Evolutionary conservation across 2,113 vertebrate genomes (phyloP).

Genomic region (Leptobrachium leishanense): DNA sequence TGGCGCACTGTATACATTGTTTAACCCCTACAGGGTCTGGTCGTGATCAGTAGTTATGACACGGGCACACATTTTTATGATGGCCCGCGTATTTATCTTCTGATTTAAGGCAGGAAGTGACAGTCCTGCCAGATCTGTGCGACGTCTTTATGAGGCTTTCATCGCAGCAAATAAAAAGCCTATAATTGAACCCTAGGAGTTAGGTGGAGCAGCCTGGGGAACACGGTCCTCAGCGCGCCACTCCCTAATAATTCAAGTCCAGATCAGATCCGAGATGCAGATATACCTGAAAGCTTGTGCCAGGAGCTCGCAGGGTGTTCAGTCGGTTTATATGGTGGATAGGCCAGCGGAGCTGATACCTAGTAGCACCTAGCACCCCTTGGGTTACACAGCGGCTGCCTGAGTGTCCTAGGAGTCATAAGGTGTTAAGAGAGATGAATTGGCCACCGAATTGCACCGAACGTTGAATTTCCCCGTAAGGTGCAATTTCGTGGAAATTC

Average conservation of each 20-base stretch:
- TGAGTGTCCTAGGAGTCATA: no score
- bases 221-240: slow-evolving; percentile 8
- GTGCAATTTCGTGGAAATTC: no score
- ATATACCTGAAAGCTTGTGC: neutral
- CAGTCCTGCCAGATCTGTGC: neutral
- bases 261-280: neutral
- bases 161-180: slow-evolving; percentile 1
- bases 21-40: no score
- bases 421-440: no score
- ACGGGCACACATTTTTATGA: slow-evolving; percentile 7
- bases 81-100: neutral
- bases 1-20: no score
- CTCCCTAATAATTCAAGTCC: slow-evolving; percentile 9
- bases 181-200: slow-evolving; percentile 12
- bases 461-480: no score
- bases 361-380: no score
- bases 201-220: slow-evolving; percentile 12
- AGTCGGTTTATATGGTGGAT: no score
- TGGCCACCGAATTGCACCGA: no score
- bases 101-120: slow-evolving; percentile 7
- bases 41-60: neutral
- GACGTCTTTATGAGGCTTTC: slow-evolving; percentile 31
- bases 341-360: no score
- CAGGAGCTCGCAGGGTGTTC: neutral
- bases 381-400: no score